phyloP scores from a whole-genome alignment of 2,888 invertebrate genomes.

The Cynaeus angustus region DNA sequence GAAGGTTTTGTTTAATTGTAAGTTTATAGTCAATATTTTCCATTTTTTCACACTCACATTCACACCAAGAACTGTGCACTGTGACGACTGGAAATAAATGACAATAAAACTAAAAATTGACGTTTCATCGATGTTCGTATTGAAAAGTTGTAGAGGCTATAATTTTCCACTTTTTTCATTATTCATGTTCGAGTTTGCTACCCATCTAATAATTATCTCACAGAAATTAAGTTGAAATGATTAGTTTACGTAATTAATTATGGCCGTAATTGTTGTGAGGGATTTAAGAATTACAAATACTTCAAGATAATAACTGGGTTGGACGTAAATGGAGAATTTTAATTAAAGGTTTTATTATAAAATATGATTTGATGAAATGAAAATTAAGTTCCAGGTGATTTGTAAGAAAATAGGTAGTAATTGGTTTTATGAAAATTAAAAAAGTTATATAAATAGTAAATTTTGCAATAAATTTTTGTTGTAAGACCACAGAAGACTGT shows the following conservation, averaged over 20 bases:
- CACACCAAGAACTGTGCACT: neutral
- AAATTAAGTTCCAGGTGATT: neutral
- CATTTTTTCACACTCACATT: constrained; percentile 5
- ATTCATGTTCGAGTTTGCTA: constrained; percentile 6
- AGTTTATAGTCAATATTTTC: neutral
- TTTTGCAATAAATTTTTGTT: too few species aligned
- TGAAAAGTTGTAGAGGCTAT: neutral
- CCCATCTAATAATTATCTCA: constrained; percentile 6
- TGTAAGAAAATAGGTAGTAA: too few species aligned
- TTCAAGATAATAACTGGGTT: neutral
- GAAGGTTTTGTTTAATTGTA: constrained; percentile 4
- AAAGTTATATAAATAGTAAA: too few species aligned
- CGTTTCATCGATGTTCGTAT: neutral
- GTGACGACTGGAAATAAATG: neutral
- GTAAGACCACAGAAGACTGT: too few species aligned
- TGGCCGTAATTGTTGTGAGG: neutral
- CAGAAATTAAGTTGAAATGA: neutral
- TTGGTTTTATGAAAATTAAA: too few species aligned
- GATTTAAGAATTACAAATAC: neutral
- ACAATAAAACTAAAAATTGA: neutral
- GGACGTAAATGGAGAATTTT: neutral
- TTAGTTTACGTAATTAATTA: constrained; percentile 1
- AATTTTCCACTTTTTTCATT: neutral
- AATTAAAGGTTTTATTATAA: neutral
- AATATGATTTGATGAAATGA: neutral